These are phyloP conservation scores for Allophyes oxyacanthae DNA, from an alignment of 2,888 invertebrate species.

Conservation along the genomic window DNA sequence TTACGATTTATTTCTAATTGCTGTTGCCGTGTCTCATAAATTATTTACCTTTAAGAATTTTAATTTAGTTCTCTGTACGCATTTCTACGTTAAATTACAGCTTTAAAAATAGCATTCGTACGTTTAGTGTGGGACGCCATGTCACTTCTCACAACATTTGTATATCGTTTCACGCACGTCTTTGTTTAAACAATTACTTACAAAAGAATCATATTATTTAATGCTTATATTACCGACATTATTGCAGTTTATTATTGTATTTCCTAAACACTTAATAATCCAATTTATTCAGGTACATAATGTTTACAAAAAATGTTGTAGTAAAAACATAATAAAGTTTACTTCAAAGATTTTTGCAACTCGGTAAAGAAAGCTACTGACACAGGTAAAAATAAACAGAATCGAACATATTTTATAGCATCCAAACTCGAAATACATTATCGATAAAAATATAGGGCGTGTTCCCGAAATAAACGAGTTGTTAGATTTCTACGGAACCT, in stretches of 20 bases:
- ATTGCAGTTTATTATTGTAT: not conserved
- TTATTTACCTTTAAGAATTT: not conserved
- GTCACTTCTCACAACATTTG: constrained; percentile 4
- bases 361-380: not conserved
- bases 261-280: not conserved
- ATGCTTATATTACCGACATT: not conserved
- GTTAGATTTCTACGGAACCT: constrained; percentile 1
- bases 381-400: constrained; percentile 6
- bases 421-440: not conserved
- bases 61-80: not conserved
- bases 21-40: no score
- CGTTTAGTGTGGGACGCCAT: not conserved
- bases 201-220: not conserved
- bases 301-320: not conserved
- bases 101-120: constrained; percentile 13
- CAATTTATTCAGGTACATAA: not conserved
- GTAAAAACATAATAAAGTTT: no score
- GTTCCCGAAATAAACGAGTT: constrained; percentile 1
- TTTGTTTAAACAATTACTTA: not conserved
- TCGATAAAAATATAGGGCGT: constrained; percentile 1
- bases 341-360: no score
- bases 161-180: constrained; percentile 6
- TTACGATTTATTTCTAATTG: no score
- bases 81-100: constrained; percentile 6
- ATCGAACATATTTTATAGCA: constrained; percentile 2